Evolutionary conservation across 2,888 invertebrate species (phyloP).

Genomic region (Sarcophaga rosellei): DNA sequence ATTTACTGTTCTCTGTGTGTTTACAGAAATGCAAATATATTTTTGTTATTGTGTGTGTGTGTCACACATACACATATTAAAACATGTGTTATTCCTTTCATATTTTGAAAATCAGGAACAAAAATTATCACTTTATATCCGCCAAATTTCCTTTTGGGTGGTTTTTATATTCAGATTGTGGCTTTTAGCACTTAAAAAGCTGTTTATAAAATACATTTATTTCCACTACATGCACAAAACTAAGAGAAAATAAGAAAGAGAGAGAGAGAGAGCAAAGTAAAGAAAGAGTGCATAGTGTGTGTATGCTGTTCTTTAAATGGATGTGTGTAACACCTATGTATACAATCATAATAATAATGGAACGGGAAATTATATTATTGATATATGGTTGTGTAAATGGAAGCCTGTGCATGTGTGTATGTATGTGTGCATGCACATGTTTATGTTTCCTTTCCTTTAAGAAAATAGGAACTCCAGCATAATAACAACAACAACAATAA

Average conservation of each 20-base stretch:
- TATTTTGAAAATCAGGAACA: too few relatives aligned
- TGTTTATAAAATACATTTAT: conserved; percentile 44
- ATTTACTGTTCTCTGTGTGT: too few relatives aligned
- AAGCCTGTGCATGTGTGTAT: conserved; percentile 5
- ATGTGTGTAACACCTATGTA: conserved; percentile 39
- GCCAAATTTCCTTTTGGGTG: conserved; percentile 43
- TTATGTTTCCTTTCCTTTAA: conserved; percentile 33
- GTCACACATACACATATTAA: too few relatives aligned
- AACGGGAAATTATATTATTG: conserved; percentile 60
- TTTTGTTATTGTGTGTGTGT: too few relatives aligned
- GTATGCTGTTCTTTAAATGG: conserved; percentile 5
- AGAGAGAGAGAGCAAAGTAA: not conserved
- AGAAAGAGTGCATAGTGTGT: conserved; percentile 3
- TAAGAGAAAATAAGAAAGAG: not conserved
- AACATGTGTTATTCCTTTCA: too few relatives aligned
- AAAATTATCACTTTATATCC: conserved; percentile 13
- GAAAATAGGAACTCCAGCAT: conserved; percentile 47
- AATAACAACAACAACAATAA: conserved; percentile 18
- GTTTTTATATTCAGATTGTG: conserved; percentile 32
- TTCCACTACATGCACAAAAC: conserved; percentile 1
- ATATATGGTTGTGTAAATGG: conserved; percentile 13
- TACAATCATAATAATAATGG: conserved; percentile 32
- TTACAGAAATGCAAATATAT: too few relatives aligned
- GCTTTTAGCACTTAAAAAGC: conserved; percentile 58
- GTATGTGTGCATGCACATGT: not conserved